Evolutionary conservation across 2,888 invertebrate species (phyloP).

Genomic region (Volucella inflata): DNA sequence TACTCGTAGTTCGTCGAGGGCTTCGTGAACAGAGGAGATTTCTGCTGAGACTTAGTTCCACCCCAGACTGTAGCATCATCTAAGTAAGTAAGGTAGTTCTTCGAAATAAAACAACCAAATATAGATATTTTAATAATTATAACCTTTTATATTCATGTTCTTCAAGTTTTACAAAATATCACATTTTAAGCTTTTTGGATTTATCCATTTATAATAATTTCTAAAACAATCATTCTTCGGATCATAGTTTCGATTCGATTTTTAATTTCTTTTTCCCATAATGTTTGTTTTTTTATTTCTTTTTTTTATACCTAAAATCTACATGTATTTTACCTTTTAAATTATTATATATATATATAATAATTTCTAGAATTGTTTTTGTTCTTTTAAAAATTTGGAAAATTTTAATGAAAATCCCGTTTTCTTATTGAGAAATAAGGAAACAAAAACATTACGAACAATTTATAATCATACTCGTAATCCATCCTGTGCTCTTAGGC

Average conservation of each 20-base stretch:
- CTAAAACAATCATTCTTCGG: slow-evolving; percentile 74
- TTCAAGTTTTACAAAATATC: slow-evolving; percentile 84
- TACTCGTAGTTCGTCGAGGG: no score
- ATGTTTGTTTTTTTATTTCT: slow-evolving; percentile 27
- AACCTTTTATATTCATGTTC: slow-evolving; percentile 77
- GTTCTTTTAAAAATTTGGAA: slow-evolving; percentile 23
- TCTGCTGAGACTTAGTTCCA: neutral
- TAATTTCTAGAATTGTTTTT: slow-evolving; percentile 41
- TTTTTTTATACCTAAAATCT: slow-evolving; percentile 36
- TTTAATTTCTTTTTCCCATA: slow-evolving; percentile 40
- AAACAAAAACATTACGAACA: slow-evolving; percentile 36
- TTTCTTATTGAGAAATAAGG: slow-evolving; percentile 41
- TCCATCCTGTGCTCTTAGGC: slow-evolving; percentile 50
- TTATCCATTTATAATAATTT: slow-evolving; percentile 77
- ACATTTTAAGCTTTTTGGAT: slow-evolving; percentile 83
- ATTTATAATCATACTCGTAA: slow-evolving; percentile 39
- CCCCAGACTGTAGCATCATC: neutral
- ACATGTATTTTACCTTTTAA: slow-evolving; percentile 41
- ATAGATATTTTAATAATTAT: slow-evolving; percentile 74
- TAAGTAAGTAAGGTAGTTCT: neutral
- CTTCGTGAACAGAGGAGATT: neutral
- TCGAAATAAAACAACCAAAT: slow-evolving; percentile 47
- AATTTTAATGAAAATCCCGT: slow-evolving; percentile 45
- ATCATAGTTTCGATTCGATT: slow-evolving; percentile 49
- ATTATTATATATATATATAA: slow-evolving; percentile 31